Evolutionary conservation across 2,797 vertebrate genomes (phyloP), one percentile per base, ranked within the genome.

Genomic region (Diplodus sargus): DNA sequence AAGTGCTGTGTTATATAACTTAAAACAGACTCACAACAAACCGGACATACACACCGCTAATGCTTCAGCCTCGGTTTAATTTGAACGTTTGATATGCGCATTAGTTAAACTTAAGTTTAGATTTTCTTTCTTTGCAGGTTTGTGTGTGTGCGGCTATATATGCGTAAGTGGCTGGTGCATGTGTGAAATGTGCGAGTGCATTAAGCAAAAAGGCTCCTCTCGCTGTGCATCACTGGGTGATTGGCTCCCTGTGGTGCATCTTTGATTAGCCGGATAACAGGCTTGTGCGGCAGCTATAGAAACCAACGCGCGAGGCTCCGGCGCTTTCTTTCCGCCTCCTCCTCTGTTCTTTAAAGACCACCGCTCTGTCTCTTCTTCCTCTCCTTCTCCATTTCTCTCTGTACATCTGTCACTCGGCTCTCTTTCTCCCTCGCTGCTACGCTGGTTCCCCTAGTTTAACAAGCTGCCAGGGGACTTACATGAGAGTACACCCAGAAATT

Each of bases 261-360:
- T 94, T 92, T 94, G 93, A 95, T 94, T 89, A 87, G 78, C 64
- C 20, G 30, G 81, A 85, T 88, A 89, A 86, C 89, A 77, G 90
- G 79, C 83, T 78, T 83, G 74, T 78, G 85, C 78, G 69, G 85
- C 74, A 83, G 86, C 84, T 71, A 65, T 68, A 83, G 83, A 81
- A 77, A 58, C 74, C 74, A 25, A 22, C 81, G 72, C 81, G 83
- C 70, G 83, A 78, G 57, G 57, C 81, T 82, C 65, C 2, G 58
- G 74, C n/a, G 51, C 76, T 51, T 30, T 70, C 63, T 82, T 63
- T 78, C 74, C 66, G 16, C 78, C 81, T 81, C 78, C 64, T 75
- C 63, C 79, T 81, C 77, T 78, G 59, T 86, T 90, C 84, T 90
- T 90, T 78, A 84, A 90, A 88, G 68, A 70, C 53, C 78, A 43